Conservation (phyloP, 2,888 invertebrate genomes). For the Tiliacea citrago region DNA sequence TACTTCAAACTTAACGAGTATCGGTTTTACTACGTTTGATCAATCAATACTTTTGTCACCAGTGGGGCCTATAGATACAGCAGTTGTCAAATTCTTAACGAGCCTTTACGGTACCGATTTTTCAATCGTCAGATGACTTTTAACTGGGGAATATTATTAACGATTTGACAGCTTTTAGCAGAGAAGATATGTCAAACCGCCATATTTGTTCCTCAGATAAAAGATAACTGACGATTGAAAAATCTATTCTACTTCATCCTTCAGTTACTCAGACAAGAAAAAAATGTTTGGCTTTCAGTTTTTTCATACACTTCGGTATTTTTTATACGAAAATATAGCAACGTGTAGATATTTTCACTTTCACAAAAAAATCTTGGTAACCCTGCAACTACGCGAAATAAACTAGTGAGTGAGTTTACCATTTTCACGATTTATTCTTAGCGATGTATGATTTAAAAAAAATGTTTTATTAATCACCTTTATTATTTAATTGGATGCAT, state of each 20-base stretch:
- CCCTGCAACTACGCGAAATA: slow-evolving; percentile 38
- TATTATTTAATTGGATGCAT: no score
- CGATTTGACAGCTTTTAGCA: no score
- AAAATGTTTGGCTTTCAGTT: not conserved
- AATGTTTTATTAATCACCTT: no score
- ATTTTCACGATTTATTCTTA: slow-evolving; percentile 6
- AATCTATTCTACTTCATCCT: not conserved
- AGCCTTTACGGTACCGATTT: no score
- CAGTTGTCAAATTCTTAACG: no score
- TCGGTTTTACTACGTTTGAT: not conserved
- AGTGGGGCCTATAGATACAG: not conserved
- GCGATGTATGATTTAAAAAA: not conserved
- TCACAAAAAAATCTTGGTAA: slow-evolving; percentile 15
- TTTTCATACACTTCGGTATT: slow-evolving; percentile 48
- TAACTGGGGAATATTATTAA: no score
- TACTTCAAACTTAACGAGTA: not conserved
- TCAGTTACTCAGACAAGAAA: not conserved
- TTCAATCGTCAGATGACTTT: no score
- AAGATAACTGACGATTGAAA: no score
- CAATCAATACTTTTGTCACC: not conserved
- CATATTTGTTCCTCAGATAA: no score
- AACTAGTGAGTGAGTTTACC: slow-evolving; percentile 36
- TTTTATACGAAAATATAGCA: slow-evolving; percentile 44
- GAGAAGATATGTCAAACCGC: no score
- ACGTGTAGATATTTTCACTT: slow-evolving; percentile 30